Percentiles rank a stretch among this genome's conserved stretches.
Evolutionary conservation across 2,113 vertebrate species (phyloP).

Genomic region (Dipodomys merriami): DNA sequence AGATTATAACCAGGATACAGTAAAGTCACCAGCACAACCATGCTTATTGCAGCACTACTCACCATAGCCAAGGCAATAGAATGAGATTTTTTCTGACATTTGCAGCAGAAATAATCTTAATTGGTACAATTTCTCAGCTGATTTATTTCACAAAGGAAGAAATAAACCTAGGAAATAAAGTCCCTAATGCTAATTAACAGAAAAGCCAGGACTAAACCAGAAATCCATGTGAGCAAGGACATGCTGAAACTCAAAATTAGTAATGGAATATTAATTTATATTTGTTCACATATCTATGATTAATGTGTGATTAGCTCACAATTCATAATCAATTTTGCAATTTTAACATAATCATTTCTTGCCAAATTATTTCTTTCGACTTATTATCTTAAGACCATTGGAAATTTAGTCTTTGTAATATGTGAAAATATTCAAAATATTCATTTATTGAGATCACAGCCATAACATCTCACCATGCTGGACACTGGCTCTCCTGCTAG

Average conservation of each 20-base stretch:
- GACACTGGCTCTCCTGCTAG: background rate
- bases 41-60: background rate
- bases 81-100: background rate
- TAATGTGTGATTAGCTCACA: background rate
- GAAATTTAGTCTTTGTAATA: background rate
- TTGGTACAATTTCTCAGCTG: background rate
- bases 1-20: too few species aligned
- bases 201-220: background rate
- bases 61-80: background rate
- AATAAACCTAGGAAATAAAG: background rate
- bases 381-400: conserved; percentile 8
- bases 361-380: background rate
- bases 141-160: conserved; percentile 15
- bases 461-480: background rate
- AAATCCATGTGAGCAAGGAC: background rate
- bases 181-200: conserved; percentile 4
- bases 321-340: conserved; percentile 20
- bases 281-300: background rate
- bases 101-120: background rate
- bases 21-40: too few species aligned
- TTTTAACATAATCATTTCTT: background rate
- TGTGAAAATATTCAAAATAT: background rate
- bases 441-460: background rate
- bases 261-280: background rate
- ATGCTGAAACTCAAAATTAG: background rate